These are phyloP conservation scores for Theristicus caerulescens DNA, from an alignment of 2,113 vertebrate species.

Conservation along the genomic window DNA sequence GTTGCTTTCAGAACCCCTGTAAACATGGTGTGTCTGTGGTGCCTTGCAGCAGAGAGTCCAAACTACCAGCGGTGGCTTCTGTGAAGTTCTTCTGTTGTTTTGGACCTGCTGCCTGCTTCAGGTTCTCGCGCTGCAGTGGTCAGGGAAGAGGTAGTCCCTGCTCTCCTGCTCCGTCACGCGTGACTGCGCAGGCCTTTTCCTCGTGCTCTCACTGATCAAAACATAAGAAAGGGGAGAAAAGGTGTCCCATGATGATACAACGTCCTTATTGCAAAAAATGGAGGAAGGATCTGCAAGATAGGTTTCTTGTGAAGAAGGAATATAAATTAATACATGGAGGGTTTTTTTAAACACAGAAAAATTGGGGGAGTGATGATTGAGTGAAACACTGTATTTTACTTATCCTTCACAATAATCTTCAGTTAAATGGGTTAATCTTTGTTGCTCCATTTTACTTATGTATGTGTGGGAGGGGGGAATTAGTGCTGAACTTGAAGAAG, in stretches of 20 bases:
- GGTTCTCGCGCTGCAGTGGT: not conserved
- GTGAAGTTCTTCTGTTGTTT: not conserved
- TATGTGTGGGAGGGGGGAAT: not conserved
- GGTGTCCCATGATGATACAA: fast-evolving
- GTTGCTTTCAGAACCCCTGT: not conserved
- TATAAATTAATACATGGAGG: not conserved
- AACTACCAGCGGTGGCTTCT: fast-evolving
- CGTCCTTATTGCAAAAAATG: not conserved
- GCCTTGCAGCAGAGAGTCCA: not conserved
- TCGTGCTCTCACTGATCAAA: fast-evolving
- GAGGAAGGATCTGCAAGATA: not conserved
- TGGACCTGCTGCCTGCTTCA: not conserved
- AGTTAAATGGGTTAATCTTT: not conserved
- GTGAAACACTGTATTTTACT: not conserved
- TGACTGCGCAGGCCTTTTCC: no score
- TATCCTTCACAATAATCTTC: not conserved
- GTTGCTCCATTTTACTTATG: not conserved
- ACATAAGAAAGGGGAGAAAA: not conserved
- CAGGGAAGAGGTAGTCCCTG: fast-evolving
- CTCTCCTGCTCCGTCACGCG: fast-evolving
- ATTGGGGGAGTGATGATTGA: not conserved
- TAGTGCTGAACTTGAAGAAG: not conserved
- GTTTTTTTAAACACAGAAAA: not conserved
- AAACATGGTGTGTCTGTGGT: fast-evolving
- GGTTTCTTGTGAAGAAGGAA: not conserved